Evolutionary conservation across 2,113 vertebrate species (phyloP).

Genomic region (Centrocercus urophasianus): DNA sequence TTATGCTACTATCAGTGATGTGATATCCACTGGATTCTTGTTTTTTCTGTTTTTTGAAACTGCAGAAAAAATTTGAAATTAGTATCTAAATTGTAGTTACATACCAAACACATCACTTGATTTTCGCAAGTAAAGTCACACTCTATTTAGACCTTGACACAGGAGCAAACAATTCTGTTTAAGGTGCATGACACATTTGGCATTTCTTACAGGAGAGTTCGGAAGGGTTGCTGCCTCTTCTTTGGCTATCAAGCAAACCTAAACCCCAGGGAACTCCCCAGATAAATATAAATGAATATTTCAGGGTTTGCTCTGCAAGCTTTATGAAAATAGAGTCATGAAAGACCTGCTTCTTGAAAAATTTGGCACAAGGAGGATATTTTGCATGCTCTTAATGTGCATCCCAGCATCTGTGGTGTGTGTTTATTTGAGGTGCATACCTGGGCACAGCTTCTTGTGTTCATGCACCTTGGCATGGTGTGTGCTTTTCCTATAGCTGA

Average conservation of each 20-base stretch:
- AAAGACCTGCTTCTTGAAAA: neutral
- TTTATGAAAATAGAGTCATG: neutral
- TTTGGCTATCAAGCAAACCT: neutral
- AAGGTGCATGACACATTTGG: too few species aligned
- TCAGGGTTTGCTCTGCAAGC: neutral
- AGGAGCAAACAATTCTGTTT: neutral
- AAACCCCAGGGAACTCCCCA: neutral
- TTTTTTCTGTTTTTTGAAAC: neutral
- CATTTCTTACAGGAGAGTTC: neutral
- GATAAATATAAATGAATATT: neutral
- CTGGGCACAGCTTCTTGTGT: neutral
- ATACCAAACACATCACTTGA: neutral
- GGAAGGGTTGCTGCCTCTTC: neutral
- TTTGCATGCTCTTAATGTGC: neutral
- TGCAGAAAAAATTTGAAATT: neutral
- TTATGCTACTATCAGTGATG: neutral
- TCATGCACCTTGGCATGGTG: neutral
- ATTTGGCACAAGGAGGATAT: neutral
- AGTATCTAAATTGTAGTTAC: rapidly evolving
- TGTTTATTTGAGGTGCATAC: neutral
- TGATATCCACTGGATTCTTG: neutral
- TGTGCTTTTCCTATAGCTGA: neutral
- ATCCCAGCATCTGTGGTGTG: neutral
- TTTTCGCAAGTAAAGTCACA: neutral
- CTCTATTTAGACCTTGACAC: neutral